Conservation (phyloP, 2,113 vertebrate species). For the Tupaia chinensis region DNA sequence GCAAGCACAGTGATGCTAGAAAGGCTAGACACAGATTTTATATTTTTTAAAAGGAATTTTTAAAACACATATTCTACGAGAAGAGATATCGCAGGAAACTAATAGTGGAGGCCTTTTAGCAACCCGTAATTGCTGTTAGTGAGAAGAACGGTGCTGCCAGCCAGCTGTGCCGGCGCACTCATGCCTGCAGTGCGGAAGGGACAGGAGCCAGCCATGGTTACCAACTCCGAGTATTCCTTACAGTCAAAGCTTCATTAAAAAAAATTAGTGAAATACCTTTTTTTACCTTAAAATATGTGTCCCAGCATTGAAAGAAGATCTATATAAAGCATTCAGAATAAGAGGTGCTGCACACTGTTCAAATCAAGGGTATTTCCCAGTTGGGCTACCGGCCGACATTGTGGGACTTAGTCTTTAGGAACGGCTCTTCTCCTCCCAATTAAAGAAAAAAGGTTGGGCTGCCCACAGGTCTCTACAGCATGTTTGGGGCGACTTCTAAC, state of each 20-base stretch:
- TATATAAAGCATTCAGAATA: slow-evolving; percentile 84
- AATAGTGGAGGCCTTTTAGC: slow-evolving; percentile 83
- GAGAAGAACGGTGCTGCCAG: slow-evolving; percentile 82
- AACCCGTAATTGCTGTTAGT: slow-evolving; percentile 87
- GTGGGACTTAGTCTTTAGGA: slow-evolving; percentile 86
- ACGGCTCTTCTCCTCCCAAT: slow-evolving; percentile 88
- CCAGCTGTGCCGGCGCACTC: slow-evolving; percentile 85
- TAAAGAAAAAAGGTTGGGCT: slow-evolving; percentile 88
- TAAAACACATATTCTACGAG: slow-evolving; percentile 75
- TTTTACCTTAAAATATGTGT: slow-evolving; percentile 86
- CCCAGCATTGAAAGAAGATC: slow-evolving; percentile 76
- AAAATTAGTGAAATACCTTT: slow-evolving; percentile 87
- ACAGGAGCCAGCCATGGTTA: slow-evolving; percentile 83
- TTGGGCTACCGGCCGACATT: slow-evolving; percentile 89
- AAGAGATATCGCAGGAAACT: slow-evolving; percentile 83
- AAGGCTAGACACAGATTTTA: slow-evolving; percentile 77
- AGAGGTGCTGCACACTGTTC: slow-evolving; percentile 82
- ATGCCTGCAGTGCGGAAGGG: slow-evolving; percentile 80
- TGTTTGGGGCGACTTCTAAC: slow-evolving; percentile 87
- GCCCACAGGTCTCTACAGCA: slow-evolving; percentile 85
- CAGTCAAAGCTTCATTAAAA: slow-evolving; percentile 87
- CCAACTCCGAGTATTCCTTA: slow-evolving; percentile 82
- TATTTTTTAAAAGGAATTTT: slow-evolving; percentile 78
- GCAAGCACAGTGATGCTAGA: slow-evolving; percentile 73
- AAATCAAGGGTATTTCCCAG: slow-evolving; percentile 89